phyloP scores from a whole-genome alignment of 2,113 vertebrate species.

The Hypocryptadius cinnamomeus region DNA sequence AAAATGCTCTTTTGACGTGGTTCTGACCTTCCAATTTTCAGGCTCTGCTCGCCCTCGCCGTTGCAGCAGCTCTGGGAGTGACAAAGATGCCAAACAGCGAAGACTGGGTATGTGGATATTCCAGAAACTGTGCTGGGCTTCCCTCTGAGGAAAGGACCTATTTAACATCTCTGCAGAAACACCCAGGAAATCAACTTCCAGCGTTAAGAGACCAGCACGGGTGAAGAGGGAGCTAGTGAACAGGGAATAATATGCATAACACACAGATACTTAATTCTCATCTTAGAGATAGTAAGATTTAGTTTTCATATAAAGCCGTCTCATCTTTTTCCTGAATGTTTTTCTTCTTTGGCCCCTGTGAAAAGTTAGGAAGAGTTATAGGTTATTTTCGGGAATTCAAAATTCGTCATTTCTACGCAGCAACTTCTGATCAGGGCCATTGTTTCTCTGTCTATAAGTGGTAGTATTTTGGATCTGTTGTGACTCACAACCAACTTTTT shows the following conservation, averaged over 20 bases:
- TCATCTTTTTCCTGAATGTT: background rate
- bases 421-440: background rate
- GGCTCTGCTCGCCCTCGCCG: background rate
- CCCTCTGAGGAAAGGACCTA: background rate
- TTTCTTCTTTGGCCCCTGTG: background rate
- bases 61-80: background rate
- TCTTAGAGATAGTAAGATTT: background rate
- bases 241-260: background rate
- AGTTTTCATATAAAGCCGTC: background rate
- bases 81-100: background rate
- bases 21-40: background rate
- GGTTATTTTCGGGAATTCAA: background rate
- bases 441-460: background rate
- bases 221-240: background rate
- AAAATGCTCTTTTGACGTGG: background rate
- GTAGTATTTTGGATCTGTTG: background rate
- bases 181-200: background rate
- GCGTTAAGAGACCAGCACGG: accelerated
- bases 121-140: background rate
- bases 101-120: background rate
- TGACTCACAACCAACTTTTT: background rate
- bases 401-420: background rate
- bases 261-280: background rate
- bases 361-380: background rate
- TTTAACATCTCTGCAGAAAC: background rate